phyloP scores from a whole-genome alignment of 2,888 invertebrate genomes.

The Formica aserva region DNA sequence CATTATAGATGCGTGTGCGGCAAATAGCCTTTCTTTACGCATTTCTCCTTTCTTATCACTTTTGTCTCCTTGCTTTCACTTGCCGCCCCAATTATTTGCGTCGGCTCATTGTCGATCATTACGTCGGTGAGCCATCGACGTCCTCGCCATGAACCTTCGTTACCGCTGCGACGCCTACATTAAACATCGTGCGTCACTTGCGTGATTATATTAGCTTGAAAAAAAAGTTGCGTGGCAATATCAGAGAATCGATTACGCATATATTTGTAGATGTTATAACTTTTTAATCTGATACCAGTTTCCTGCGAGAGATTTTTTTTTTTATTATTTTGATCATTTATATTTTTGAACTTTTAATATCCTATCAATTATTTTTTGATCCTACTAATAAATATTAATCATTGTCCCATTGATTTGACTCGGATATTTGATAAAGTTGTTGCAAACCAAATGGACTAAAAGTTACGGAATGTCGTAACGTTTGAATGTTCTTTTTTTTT shows the following conservation, averaged over 20 bases:
- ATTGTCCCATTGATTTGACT: background rate
- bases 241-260: background rate
- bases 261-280: background rate
- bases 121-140: background rate
- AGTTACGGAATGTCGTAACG: background rate
- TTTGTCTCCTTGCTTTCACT: slow-evolving; percentile 27
- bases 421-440: background rate
- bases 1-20: background rate
- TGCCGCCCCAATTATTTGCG: background rate
- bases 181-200: slow-evolving; percentile 21
- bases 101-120: background rate
- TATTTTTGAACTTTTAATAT: background rate
- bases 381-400: background rate
- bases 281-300: background rate
- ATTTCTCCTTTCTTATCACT: slow-evolving; percentile 43
- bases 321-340: background rate
- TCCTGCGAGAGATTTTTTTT: background rate
- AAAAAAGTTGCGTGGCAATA: background rate
- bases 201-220: slow-evolving; percentile 22
- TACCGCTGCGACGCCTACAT: background rate
- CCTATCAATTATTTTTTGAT: background rate
- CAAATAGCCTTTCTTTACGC: slow-evolving; percentile 25
- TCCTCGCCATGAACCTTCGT: slow-evolving; percentile 14
- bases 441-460: background rate
- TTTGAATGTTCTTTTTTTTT: background rate